Percentiles rank a stretch among this genome's conserved stretches.
Conservation (phyloP, 2,113 vertebrate genomes). For the Coreoperca whiteheadi region DNA sequence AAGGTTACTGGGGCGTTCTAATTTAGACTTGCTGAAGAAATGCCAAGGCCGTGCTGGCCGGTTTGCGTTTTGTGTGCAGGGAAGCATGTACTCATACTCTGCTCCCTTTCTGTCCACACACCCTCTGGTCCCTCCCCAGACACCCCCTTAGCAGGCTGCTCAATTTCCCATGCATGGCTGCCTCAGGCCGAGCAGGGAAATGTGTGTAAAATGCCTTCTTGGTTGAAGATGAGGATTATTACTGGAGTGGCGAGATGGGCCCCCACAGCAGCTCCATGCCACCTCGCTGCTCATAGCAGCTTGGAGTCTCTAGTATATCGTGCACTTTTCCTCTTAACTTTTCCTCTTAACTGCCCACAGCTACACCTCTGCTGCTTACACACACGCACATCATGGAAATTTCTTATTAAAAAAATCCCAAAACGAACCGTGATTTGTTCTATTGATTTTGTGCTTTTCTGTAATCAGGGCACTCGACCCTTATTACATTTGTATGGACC, state of each 20-base stretch:
- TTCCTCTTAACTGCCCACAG: constrained; percentile 11
- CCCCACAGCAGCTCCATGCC: constrained; percentile 45
- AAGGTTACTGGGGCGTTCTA: constrained; percentile 22
- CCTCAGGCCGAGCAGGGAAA: constrained; percentile 60
- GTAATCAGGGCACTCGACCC: neutral
- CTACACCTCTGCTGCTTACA: neutral
- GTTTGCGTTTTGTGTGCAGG: constrained; percentile 28
- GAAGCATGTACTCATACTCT: constrained; percentile 23
- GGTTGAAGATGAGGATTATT: constrained; percentile 66
- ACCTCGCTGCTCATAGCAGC: constrained; percentile 45
- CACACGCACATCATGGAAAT: neutral
- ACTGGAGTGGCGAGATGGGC: constrained; percentile 42
- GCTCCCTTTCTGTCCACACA: constrained; percentile 51
- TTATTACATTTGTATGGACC: constrained; percentile 1
- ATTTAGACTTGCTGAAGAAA: constrained; percentile 36
- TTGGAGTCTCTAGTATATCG: constrained; percentile 18
- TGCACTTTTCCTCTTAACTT: constrained; percentile 23
- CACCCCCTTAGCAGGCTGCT: constrained; percentile 55
- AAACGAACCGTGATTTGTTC: neutral
- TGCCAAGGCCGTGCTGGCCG: constrained; percentile 4
- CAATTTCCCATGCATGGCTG: constrained; percentile 64
- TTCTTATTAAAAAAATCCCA: neutral
- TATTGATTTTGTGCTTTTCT: constrained; percentile 16
- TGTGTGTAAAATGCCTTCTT: constrained; percentile 63
- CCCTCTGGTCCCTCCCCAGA: constrained; percentile 42